Base-by-base conservation (phyloP, 2,113 vertebrate genomes). In the Paralichthys olivaceus region DNA sequence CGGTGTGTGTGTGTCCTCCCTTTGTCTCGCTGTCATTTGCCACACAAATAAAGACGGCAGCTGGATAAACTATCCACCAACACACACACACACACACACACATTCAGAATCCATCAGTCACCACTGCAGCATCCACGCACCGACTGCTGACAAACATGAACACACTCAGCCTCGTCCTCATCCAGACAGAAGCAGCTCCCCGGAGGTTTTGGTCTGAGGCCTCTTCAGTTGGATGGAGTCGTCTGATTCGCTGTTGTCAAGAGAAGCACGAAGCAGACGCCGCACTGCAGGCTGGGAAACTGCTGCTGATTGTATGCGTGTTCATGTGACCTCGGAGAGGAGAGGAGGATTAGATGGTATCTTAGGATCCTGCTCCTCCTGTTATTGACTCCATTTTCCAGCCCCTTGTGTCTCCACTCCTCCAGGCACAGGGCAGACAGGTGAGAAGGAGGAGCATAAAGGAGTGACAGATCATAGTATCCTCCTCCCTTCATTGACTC, bases 341-440 rank as follows among this genome's bases (percentile, higher is more conserved):
- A 72, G 68, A 43, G 32, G 49, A 53, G 51, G 53, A 69, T 70
- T 43, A 68, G 68, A 77, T 72, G 54, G 69, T 72, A 70, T 53
- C 51, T 85, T 80, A 66, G 73, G 76, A 80, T 84, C 76, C 45
- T 80, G 73, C 45, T 49, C 45, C 67, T 78, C 34, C 45, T 65
- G 26, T 68, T 61, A 71, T 71, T 74, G 77, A 71, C 74, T 85
- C 72, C 79, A 83, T 90, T 85, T 87, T 81, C 60, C 72, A 56
- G 62, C 45, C 59, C 51, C 65, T 37, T 80, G 68, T 62, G 29
- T 59, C 47, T 53, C 61, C 25, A 2, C 55, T 72, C 40, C 70
- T 66, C 20, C 15, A 79, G 67, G 57, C 54, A 34, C 37, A 64
- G 29, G 8, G 20, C 45, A 53, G 53, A 64, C 23, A 47, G 34